Percentiles rank a stretch among this genome's conserved stretches.
Evolutionary conservation across 1,140 invertebrate genomes (phyloP).

Genomic region (Tribolium madens): DNA sequence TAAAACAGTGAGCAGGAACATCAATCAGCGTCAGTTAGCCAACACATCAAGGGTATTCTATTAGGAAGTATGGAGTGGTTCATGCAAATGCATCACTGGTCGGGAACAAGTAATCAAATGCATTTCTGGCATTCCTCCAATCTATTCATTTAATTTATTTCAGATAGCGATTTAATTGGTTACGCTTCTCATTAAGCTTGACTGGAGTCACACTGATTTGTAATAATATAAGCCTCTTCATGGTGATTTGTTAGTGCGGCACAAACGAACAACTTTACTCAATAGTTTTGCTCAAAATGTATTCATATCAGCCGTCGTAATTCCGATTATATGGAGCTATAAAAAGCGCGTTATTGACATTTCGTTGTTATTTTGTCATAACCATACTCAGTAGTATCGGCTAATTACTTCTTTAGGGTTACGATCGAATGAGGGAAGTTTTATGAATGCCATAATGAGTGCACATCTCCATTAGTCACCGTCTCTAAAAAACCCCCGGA

Average conservation of each 20-base stretch:
- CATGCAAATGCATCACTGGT: slow-evolving; percentile 38
- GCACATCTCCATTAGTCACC: slow-evolving; percentile 33
- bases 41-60: slow-evolving; percentile 39
- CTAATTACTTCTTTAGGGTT: slow-evolving; percentile 34
- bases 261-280: background rate
- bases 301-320: background rate
- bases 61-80: slow-evolving; percentile 38
- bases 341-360: slow-evolving; percentile 21
- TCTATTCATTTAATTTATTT: slow-evolving; percentile 41
- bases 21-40: slow-evolving; percentile 40
- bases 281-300: background rate
- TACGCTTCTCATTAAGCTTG: slow-evolving; percentile 37
- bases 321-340: background rate
- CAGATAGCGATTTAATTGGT: slow-evolving; percentile 42
- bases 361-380: slow-evolving; percentile 24
- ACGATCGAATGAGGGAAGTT: slow-evolving; percentile 23
- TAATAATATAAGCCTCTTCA: slow-evolving; percentile 7
- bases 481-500: slow-evolving; percentile 16
- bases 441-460: slow-evolving; percentile 16
- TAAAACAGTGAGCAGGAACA: slow-evolving; percentile 8
- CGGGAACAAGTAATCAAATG: slow-evolving; percentile 44
- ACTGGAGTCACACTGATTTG: slow-evolving; percentile 32
- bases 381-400: background rate
- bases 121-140: slow-evolving; percentile 44
- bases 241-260: background rate